Base-by-base conservation (phyloP, 2,797 vertebrate species). In the Sebastes steindachneri region DNA sequence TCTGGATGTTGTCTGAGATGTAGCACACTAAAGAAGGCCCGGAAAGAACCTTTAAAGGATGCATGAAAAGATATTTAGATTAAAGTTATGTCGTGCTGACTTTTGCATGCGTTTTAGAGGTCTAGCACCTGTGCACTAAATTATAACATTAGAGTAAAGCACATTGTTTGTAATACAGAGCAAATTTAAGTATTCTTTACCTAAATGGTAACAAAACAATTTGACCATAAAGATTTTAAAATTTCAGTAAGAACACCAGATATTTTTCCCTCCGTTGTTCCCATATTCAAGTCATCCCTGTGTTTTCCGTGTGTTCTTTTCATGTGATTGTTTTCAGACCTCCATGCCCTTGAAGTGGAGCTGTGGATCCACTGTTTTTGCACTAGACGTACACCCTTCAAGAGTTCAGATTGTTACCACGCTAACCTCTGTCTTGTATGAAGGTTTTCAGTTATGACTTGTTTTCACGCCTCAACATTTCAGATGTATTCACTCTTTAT, bases 281-380 rank as follows among this genome's bases (percentile, higher is more conserved):
- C 59, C 76, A 33, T 28, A 21, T 75, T 67, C 26, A 19, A 65
- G 33, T 31, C 65, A 21, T 66, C 14, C 19, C 66, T 70, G 37
- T 71, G 35, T 87, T 78, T 78, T 85, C 66, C 28, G 45, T 86
- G 75, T 92, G 80, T 90, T 77, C 35, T 75, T 68, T 88, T 81
- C 67, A 89, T 89, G 89, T 94, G 83, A 92, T 91, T 92, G 83
- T 88, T 91, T 92, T 91, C 91, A 89, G 93, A 95, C 93, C 89
- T 94, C 93, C 93, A 92, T 94, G 94, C 93, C 94, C 95, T 95
- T 95, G 68, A 93, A 93, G 95, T 95, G 94, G 94, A 95, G 92
- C 93, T 91, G 87, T 91, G 93, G 90, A 94, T 95, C 94, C 94
- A 94, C 93, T 93, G 91, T 93, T 93, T 95, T 96, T 96, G 95